A percentile compares a stretch with the other conserved stretches of the same genome.
Evolutionary conservation across 2,797 vertebrate genomes (phyloP).

Genomic region (Hylomyscus alleni): DNA sequence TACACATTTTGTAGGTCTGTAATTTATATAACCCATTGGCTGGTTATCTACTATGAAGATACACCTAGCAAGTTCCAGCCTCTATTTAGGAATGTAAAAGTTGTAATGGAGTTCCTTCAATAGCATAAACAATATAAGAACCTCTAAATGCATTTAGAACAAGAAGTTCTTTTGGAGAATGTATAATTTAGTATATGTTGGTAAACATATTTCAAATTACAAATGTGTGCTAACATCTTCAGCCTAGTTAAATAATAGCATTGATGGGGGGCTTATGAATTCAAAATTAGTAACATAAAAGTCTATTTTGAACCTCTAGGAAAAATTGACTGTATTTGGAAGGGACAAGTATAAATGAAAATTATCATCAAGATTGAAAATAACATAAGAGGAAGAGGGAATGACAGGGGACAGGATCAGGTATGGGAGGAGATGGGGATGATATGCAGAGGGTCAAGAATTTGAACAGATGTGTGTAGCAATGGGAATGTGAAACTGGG

Average conservation of each 20-base stretch:
- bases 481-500: too few relatives aligned
- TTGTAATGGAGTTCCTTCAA: not conserved
- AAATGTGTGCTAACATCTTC: not conserved
- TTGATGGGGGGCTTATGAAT: not conserved
- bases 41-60: constrained; percentile 3
- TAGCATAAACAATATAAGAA: not conserved
- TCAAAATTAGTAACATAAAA: constrained; percentile 42
- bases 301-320: not conserved
- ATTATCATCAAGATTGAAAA: not conserved
- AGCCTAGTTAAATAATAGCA: not conserved
- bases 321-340: not conserved
- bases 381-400: not conserved
- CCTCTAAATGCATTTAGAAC: not conserved
- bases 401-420: too few relatives aligned
- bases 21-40: not conserved
- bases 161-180: not conserved
- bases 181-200: not conserved
- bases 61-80: not conserved
- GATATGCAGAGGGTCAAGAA: too few relatives aligned
- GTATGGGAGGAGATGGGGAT: too few relatives aligned
- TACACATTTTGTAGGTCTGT: constrained; percentile 11
- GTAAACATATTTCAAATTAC: not conserved
- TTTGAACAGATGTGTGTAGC: too few relatives aligned
- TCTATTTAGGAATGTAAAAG: not conserved
- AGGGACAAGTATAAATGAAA: not conserved